These are phyloP conservation scores for Spodoptera picta DNA, from an alignment of 2,888 invertebrate genomes.

Conservation along the genomic window DNA sequence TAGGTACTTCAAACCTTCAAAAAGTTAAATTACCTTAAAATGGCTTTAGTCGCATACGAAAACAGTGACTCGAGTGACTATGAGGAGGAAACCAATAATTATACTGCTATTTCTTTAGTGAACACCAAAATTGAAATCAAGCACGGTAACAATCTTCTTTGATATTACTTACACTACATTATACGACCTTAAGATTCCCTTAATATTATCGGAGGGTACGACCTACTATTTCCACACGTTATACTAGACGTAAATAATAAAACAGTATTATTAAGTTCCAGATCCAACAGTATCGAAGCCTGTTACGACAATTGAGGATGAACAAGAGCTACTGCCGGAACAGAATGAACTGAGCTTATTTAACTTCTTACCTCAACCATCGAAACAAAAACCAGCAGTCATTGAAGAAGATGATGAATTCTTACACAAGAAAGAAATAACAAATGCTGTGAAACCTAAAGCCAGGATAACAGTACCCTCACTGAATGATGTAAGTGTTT, in stretches of 20 bases:
- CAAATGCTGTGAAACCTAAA: slow-evolving; percentile 77
- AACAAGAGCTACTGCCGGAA: slow-evolving; percentile 11
- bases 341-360: slow-evolving; percentile 67
- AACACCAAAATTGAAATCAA: slow-evolving; percentile 60
- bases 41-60: slow-evolving; percentile 91
- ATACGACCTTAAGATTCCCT: no score
- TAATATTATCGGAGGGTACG: no score
- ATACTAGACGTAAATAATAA: no score
- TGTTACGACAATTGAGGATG: slow-evolving; percentile 5
- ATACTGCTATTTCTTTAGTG: slow-evolving; percentile 60
- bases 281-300: slow-evolving; percentile 35
- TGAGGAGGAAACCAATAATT: slow-evolving; percentile 71
- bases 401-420: slow-evolving; percentile 91
- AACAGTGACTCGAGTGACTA: slow-evolving; percentile 85
- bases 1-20: no score
- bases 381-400: slow-evolving; percentile 66
- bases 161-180: no score
- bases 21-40: slow-evolving; percentile 50
- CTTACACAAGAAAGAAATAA: slow-evolving; percentile 88
- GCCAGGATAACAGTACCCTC: slow-evolving; percentile 92
- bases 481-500: slow-evolving; percentile 88
- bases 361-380: slow-evolving; percentile 86
- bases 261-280: slow-evolving; percentile 2
- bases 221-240: no score
- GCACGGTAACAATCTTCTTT: slow-evolving; percentile 12